Evolutionary conservation across 2,888 invertebrate species (phyloP).

Genomic region (Platerodrilus igneus): DNA sequence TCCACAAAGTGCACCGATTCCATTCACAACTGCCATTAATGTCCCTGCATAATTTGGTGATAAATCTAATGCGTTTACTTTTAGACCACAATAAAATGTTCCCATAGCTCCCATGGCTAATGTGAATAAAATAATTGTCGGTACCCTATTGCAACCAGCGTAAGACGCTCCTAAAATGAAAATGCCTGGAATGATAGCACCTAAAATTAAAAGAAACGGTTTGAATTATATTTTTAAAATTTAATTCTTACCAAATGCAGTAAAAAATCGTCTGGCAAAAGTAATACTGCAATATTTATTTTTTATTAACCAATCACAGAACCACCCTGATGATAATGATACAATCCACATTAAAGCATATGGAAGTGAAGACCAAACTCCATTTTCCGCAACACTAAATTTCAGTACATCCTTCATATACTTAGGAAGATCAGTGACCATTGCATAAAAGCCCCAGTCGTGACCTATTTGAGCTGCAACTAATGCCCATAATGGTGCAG

Average conservation of each 20-base stretch:
- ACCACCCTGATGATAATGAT: constrained; percentile 58
- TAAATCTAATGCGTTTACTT: constrained; percentile 62
- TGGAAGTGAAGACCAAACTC: constrained; percentile 59
- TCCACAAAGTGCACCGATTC: constrained; percentile 58
- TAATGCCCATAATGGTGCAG: constrained; percentile 68
- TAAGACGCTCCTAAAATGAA: constrained; percentile 61
- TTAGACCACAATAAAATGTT: constrained; percentile 63
- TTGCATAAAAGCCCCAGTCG: constrained; percentile 68
- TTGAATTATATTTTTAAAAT: constrained; percentile 11
- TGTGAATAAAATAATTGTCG: constrained; percentile 55
- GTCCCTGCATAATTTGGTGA: constrained; percentile 62
- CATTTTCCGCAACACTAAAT: constrained; percentile 61
- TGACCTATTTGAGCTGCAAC: constrained; percentile 69
- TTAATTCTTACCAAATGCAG: constrained; percentile 59
- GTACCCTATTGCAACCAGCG: constrained; percentile 53
- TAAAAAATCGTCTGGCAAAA: constrained; percentile 60
- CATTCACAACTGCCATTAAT: constrained; percentile 61
- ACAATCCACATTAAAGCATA: constrained; percentile 64
- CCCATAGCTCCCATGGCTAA: constrained; percentile 64
- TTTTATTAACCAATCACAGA: constrained; percentile 66
- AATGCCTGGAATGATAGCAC: constrained; percentile 58
- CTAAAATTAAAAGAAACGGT: constrained; percentile 48
- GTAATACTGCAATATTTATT: constrained; percentile 54
- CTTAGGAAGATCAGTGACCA: constrained; percentile 66
- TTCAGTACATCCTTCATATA: constrained; percentile 65